These are phyloP conservation scores for Phytoseiulus persimilis DNA, from an alignment of 2,888 invertebrate species.

Conservation along the genomic window DNA sequence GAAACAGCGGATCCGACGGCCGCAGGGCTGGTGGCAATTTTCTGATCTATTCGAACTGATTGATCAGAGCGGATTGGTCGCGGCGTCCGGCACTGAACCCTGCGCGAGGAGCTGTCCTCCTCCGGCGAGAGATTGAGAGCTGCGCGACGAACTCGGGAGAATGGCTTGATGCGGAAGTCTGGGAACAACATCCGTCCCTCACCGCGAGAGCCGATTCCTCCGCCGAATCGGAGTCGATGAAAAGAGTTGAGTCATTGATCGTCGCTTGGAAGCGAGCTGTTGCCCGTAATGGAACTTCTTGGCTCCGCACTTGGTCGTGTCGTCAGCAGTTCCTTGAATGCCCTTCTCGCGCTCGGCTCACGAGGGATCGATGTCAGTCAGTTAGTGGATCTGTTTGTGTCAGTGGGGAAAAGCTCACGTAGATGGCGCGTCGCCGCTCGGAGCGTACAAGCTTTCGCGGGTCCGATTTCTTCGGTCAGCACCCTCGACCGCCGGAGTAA, in stretches of 20 bases:
- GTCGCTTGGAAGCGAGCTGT: neutral
- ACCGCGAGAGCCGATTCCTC: neutral
- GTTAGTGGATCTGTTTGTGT: neutral
- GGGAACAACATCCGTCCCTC: neutral
- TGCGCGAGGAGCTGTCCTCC: too few relatives aligned
- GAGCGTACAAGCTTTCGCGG: neutral
- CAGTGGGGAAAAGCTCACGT: neutral
- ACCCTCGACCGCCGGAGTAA: neutral
- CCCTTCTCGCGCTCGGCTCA: neutral
- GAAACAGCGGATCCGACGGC: neutral
- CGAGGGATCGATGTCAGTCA: neutral
- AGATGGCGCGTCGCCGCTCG: neutral
- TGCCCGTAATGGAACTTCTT: neutral
- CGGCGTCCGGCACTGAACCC: too few relatives aligned
- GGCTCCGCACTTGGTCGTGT: neutral
- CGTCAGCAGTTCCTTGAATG: neutral
- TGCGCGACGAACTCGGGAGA: too few relatives aligned
- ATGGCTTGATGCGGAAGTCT: neutral
- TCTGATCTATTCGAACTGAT: neutral
- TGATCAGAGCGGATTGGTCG: neutral
- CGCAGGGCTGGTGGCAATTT: neutral
- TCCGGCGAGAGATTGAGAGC: too few relatives aligned
- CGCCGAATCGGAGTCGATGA: neutral
- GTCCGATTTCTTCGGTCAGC: neutral
- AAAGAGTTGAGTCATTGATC: neutral